Conservation (phyloP, 2,113 vertebrate genomes). For the Istiophorus platypterus region DNA sequence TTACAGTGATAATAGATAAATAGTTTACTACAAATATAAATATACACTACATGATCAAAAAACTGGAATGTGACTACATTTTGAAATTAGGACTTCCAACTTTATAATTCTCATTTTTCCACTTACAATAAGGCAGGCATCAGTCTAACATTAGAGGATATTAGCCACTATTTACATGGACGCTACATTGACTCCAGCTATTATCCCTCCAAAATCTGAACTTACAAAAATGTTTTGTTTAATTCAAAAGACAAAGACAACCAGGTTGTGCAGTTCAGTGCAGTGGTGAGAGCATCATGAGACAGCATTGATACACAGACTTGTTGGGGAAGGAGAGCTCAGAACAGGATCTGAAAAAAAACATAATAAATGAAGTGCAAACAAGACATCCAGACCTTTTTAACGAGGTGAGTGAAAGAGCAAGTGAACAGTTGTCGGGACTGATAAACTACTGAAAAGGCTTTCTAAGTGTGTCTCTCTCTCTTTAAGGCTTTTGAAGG, state of each 20-base stretch:
- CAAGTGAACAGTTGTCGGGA: slow-evolving; percentile 41
- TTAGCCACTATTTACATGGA: slow-evolving; percentile 65
- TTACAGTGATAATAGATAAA: slow-evolving; percentile 58
- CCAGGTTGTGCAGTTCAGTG: slow-evolving; percentile 69
- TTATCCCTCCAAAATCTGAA: slow-evolving; percentile 16
- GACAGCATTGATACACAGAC: slow-evolving; percentile 13
- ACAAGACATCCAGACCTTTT: slow-evolving; percentile 10
- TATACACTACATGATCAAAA: slow-evolving; percentile 69
- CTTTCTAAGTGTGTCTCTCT: slow-evolving; percentile 38
- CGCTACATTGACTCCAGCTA: slow-evolving; percentile 43
- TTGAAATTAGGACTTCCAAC: slow-evolving; percentile 44
- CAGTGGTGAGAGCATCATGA: slow-evolving; percentile 32
- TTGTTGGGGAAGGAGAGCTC: neutral
- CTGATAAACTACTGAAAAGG: slow-evolving; percentile 42
- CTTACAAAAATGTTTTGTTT: slow-evolving; percentile 14
- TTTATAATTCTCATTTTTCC: slow-evolving; percentile 38
- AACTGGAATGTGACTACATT: slow-evolving; percentile 75
- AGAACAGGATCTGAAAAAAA: neutral
- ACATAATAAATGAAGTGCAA: neutral
- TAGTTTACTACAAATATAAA: slow-evolving; percentile 77
- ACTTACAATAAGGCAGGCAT: slow-evolving; percentile 73
- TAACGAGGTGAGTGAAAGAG: neutral
- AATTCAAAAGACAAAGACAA: slow-evolving; percentile 40
- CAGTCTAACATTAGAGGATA: slow-evolving; percentile 53
- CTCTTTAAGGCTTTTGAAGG: slow-evolving; percentile 67